Evolutionary conservation across 2,797 vertebrate species (phyloP).

Genomic region (Catostomus latipinnis): DNA sequence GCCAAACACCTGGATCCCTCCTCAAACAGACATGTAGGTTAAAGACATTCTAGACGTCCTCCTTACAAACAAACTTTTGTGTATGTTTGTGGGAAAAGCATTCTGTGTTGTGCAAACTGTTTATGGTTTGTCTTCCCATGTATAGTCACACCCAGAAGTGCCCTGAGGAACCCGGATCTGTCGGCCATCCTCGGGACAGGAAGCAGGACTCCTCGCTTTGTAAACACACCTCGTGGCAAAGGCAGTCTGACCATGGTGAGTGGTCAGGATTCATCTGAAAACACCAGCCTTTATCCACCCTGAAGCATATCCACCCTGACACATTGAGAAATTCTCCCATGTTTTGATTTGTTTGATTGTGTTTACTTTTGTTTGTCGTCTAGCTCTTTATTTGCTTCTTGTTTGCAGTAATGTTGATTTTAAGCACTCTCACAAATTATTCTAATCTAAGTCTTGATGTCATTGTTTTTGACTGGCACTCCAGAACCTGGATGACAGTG

Average conservation of each 20-base stretch:
- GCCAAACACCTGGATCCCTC: conserved; percentile 84
- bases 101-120: conserved; percentile 12
- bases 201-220: conserved; percentile 79
- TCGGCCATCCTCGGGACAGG: conserved; percentile 83
- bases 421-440: too few relatives aligned
- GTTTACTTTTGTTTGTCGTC: too few relatives aligned
- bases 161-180: conserved; percentile 79
- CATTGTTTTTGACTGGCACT: not conserved
- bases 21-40: conserved; percentile 83
- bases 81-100: too few relatives aligned
- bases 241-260: conserved; percentile 79
- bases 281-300: too few relatives aligned
- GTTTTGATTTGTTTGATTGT: too few relatives aligned
- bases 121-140: not conserved
- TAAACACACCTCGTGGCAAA: conserved; percentile 77
- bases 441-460: not conserved
- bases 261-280: not conserved
- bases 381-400: too few relatives aligned
- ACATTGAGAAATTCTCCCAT: too few relatives aligned
- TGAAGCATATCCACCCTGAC: not conserved
- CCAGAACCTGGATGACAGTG: conserved; percentile 88
- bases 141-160: conserved; percentile 76
- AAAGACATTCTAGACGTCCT: too few relatives aligned
- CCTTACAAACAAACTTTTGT: too few relatives aligned
- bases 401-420: too few relatives aligned